Base-by-base conservation (phyloP, 2,113 vertebrate species). In the Argyrosomus japonicus region DNA sequence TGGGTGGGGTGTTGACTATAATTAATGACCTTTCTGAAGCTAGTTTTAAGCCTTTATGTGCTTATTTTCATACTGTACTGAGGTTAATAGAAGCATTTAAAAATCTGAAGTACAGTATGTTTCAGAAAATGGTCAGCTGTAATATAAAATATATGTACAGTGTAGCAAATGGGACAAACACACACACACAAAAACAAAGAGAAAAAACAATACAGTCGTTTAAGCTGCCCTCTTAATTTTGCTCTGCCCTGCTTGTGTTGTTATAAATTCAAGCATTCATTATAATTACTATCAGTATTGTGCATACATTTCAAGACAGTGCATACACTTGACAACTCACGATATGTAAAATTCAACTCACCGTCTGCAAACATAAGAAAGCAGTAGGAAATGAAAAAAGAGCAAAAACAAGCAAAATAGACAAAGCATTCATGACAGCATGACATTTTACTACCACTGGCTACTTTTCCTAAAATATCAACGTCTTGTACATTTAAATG, bases 291-390 rank as follows among this genome's bases (percentile, higher is more conserved):
- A 75, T 85, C 76, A 81, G 62, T 77, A 82, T 48, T 87, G 88
- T 92, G 91, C 88, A 94, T 68, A 91, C 85, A 90, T 85, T 82
- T 90, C 88, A 92, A 89, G 88, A 92, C 87, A 91, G 96, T 97
- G 95, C 95, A 92, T 87, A 96, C 94, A 95, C 93, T 95, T 92
- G 90, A 98, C 91, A 97, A 97, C 96, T 96, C 94, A 95, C 96
- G 94, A 95, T 93, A 96, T 86, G 92, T 94, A 97, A 95, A 93
- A 91, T 94, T 96, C 94, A 99, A 99, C 98, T 99, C 97, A 99
- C 98, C 98, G 96, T 99, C 98, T 99, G 98, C 97, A 99, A 97
- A 99, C 93, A 96, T 97, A 99, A 99, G 98, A 97, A 96, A 97
- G 98, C 98, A 96, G 97, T 97, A 97, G 97, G 95, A 96, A 96